Base-by-base conservation (phyloP, 2,797 vertebrate genomes). In the Neopelma chrysocephalum region DNA sequence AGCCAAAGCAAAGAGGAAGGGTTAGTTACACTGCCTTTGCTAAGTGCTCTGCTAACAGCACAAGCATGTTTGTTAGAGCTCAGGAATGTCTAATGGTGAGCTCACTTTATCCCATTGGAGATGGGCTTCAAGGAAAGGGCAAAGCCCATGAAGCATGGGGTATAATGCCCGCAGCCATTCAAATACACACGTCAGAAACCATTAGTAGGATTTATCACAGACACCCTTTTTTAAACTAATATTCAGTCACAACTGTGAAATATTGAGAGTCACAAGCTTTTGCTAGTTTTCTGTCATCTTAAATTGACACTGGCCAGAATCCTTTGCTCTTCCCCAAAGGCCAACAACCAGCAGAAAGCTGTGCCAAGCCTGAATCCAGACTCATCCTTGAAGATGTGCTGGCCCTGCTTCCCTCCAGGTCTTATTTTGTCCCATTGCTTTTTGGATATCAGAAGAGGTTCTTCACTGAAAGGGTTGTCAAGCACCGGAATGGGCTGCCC, bases 1-100 rank as follows among this genome's bases (percentile, higher is more conserved):
- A 91, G n/a, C 36, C 75, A 79, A 91, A 82, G 86, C 62, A 82
- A 94, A 97, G 92, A 87, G 36, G 81, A 89, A 66, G n/a, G 70
- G 66, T 87, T 93, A 84, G 47, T 62, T 36, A 64, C 48, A 50
- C n/a, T 80, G 68, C 29, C 29, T 93, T 73, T 89, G 40, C 76
- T 65, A 72, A 88, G 69, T 34, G 57, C 82, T 90, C 61, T 54
- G 79, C 84, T 57, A 92, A 86, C 51, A 92, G 12, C 57, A n/a
- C 23, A 19, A 3, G 25, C 0, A 0, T 70, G 36, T 77, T 85
- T 93, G 43, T 76, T 70, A 66, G 19, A 81, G 82, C 25, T 62
- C 62, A 34, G 54, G 34, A 70, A 32, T 9, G 2, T 45, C 40
- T 48, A 7, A 27, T 5, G 5, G 13, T 56, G 36, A 76, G 10